Percentiles rank a stretch among this genome's conserved stretches.
These are phyloP conservation scores for Rhinogobius similis DNA, from an alignment of 2,113 vertebrate species.

Conservation along the genomic window DNA sequence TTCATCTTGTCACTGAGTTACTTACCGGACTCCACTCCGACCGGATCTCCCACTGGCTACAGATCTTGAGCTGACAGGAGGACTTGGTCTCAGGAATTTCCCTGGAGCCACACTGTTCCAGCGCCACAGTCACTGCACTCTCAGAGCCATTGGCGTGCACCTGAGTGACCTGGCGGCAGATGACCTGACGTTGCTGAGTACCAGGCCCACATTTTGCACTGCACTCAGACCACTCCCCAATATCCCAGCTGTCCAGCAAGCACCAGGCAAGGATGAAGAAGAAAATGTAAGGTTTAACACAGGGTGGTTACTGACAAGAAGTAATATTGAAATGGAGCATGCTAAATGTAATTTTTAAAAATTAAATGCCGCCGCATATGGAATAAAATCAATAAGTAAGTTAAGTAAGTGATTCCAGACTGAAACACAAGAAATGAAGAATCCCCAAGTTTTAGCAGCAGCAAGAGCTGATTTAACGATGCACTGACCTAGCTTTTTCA, in stretches of 20 bases:
- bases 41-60: slow-evolving; percentile 92
- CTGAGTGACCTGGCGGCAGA: slow-evolving; percentile 83
- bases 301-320: background rate
- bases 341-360: background rate
- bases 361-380: too few species aligned
- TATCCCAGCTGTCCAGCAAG: slow-evolving; percentile 84
- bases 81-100: slow-evolving; percentile 86
- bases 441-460: too few species aligned
- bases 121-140: slow-evolving; percentile 71
- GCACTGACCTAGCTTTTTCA: too few species aligned
- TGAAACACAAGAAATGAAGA: too few species aligned
- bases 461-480: too few species aligned
- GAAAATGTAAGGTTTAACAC: background rate
- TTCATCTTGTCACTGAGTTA: slow-evolving; percentile 6
- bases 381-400: too few species aligned
- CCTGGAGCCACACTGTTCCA: slow-evolving; percentile 81
- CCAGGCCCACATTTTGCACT: slow-evolving; percentile 91
- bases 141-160: slow-evolving; percentile 77
- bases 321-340: background rate
- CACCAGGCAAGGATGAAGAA: slow-evolving; percentile 9
- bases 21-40: slow-evolving; percentile 92
- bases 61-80: slow-evolving; percentile 94
- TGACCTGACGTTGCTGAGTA: slow-evolving; percentile 89
- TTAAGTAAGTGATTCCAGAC: too few species aligned
- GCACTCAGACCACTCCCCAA: slow-evolving; percentile 97